Base-by-base conservation (phyloP, 92 coral and sea anemone species). In the Bergia sp. region DNA sequence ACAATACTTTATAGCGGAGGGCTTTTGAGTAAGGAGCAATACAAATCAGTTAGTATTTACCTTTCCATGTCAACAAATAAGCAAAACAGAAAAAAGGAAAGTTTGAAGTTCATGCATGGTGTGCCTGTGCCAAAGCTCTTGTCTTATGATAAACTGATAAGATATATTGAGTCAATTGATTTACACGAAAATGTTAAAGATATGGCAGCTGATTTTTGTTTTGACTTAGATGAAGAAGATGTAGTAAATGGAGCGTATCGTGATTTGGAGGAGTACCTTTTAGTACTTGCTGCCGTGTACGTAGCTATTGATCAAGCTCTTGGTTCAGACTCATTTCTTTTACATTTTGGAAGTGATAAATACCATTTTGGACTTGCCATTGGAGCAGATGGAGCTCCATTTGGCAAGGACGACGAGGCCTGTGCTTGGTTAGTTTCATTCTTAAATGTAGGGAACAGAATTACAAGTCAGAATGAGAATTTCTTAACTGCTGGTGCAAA, bases 1-100 rank as follows among this genome's bases (percentile, higher is more conserved):
- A 90, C 86, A 76, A 88, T 94, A 42, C 76, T 89, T 15, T 91
- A 91, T 43, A 88, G 88, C 64, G 82, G 82, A 57, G 93, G 96
- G 74, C 89, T 92, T 37, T 73, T 90, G 61, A 88, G 92, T 77
- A 92, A 94, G 88, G 91, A 89, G 81, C 92, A 94, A 81, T 90
- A 92, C 78, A 92, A 94, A 88, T 80, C 93, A 43, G 29, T 44
- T 21, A 77, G 61, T 21, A 45, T 15, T 21, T 74, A 82, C 66
- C 66, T 89, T 9, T 40, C 91, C 65, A 82, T 82, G 91, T 20
- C 72, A 74, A n/a, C 81, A 20, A 11, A 3, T 53, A 53, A 13
- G 37, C 57, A 73, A 45, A 16, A 21, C 16, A 64, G 36, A 77
- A 69, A 86, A 47, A 81, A 64, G 29, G 20, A 85, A 13, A 57